Evolutionary conservation across 2,113 vertebrate species (phyloP).

Genomic region (Albula goreensis): DNA sequence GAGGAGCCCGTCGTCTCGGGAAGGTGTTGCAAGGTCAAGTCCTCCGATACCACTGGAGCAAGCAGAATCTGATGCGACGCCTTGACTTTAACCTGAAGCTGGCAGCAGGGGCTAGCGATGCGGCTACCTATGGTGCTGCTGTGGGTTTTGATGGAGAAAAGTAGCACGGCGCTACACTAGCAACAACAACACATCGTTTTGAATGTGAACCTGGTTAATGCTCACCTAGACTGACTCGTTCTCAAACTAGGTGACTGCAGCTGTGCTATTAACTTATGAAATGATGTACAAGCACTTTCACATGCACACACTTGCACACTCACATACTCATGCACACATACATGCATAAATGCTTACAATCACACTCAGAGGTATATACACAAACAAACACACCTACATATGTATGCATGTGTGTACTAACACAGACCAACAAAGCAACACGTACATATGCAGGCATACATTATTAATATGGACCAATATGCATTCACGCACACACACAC

Average conservation of each 20-base stretch:
- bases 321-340: not conserved
- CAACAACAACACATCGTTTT: not conserved
- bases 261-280: no score
- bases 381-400: not conserved
- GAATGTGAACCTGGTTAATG: not conserved
- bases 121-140: not conserved
- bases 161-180: not conserved
- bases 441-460: not conserved
- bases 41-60: constrained; percentile 39
- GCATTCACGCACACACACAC: no score
- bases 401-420: not conserved
- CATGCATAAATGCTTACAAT: no score
- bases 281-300: no score
- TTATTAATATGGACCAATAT: not conserved
- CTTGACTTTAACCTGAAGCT: constrained; percentile 10
- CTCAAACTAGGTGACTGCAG: not conserved
- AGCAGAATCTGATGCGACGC: constrained; percentile 34
- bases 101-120: not conserved
- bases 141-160: not conserved
- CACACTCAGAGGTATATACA: not conserved
- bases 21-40: constrained; percentile 34
- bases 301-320: not conserved
- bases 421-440: no score
- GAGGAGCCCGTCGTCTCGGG: constrained; percentile 8
- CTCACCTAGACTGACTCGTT: not conserved